Conservation (phyloP, 2,113 vertebrate species). For the Dromiciops gliroides region DNA sequence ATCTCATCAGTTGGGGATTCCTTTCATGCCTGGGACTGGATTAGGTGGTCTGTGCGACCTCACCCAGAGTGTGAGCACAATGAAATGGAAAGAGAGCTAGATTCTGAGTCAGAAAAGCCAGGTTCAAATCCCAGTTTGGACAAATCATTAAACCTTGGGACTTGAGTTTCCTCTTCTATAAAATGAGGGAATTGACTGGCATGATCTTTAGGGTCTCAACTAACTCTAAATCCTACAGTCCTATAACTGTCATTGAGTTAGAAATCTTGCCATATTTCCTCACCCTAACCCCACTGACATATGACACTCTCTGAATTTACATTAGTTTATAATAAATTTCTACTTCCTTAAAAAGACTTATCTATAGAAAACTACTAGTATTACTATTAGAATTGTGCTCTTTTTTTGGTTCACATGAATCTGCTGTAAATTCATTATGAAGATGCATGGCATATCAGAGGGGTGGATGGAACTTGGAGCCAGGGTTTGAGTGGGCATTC, state of each 20-base stretch:
- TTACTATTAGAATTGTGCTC: background rate
- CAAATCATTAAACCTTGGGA: too few relatives aligned
- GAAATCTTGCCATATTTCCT: background rate
- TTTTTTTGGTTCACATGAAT: background rate
- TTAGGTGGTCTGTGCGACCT: too few relatives aligned
- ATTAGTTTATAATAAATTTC: background rate
- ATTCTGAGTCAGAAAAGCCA: too few relatives aligned
- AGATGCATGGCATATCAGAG: background rate
- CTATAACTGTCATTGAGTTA: background rate
- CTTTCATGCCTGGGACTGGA: too few relatives aligned
- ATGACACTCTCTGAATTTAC: background rate
- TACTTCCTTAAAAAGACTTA: background rate
- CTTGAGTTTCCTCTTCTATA: too few relatives aligned
- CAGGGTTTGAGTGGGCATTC: background rate
- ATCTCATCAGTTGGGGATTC: too few relatives aligned
- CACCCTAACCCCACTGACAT: too few relatives aligned
- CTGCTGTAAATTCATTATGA: background rate
- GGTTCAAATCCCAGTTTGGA: too few relatives aligned
- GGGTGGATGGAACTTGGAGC: background rate
- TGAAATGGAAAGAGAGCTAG: too few relatives aligned
- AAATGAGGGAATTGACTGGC: background rate
- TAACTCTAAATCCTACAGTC: background rate
- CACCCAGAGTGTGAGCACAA: too few relatives aligned
- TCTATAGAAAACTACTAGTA: background rate
- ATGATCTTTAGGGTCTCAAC: background rate